Evolutionary conservation across 2,888 invertebrate genomes (phyloP).

Genomic region (Lepidocyrtoides sp.): DNA sequence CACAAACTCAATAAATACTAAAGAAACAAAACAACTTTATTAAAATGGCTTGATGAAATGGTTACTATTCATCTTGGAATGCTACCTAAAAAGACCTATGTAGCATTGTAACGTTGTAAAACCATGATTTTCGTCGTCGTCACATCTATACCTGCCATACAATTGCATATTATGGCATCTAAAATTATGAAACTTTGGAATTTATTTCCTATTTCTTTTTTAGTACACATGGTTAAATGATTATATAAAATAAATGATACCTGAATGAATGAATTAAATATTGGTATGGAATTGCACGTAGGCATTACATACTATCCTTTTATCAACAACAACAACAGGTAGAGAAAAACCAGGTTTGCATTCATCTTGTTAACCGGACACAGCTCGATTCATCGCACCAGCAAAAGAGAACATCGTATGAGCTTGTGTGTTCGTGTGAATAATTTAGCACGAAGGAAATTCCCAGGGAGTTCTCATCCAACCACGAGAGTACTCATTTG

Average conservation of each 20-base stretch:
- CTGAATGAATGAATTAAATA: neutral
- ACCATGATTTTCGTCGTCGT: too few relatives aligned
- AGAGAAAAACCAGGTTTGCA: neutral
- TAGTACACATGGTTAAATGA: neutral
- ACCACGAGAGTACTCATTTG: constrained; percentile 1
- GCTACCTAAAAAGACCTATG: too few relatives aligned
- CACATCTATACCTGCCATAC: too few relatives aligned
- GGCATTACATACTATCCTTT: neutral
- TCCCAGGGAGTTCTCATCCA: constrained; percentile 22
- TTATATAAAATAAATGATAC: neutral
- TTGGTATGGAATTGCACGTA: neutral
- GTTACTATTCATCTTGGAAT: too few relatives aligned
- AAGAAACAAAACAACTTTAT: too few relatives aligned
- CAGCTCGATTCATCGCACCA: neutral
- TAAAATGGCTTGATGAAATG: too few relatives aligned
- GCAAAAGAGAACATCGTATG: neutral
- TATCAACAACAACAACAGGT: neutral
- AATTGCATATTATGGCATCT: too few relatives aligned
- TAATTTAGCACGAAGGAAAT: neutral
- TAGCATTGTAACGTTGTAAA: too few relatives aligned
- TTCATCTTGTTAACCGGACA: neutral
- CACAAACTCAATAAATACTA: too few relatives aligned
- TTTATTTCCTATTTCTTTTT: neutral
- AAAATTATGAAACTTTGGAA: neutral
- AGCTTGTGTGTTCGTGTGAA: neutral